phyloP scores from a whole-genome alignment of 2,797 vertebrate species.

The Diceros bicornis region DNA sequence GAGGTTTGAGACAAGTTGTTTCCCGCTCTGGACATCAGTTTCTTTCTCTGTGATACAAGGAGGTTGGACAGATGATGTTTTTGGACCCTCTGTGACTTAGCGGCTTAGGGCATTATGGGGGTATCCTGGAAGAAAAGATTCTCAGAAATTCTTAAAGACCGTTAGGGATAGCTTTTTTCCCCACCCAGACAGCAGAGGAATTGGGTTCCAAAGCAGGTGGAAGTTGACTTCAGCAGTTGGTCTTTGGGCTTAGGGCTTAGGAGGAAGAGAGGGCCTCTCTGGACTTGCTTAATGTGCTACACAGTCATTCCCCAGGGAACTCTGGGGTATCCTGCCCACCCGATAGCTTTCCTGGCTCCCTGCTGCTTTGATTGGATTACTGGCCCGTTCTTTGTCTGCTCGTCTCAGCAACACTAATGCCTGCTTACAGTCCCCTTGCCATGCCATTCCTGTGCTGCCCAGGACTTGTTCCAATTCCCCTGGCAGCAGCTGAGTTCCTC shows the following conservation, averaged over 20 bases:
- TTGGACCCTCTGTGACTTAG: neutral
- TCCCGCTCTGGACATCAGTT: neutral
- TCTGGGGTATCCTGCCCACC: neutral
- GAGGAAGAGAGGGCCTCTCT: neutral
- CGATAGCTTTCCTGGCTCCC: slow-evolving; percentile 35
- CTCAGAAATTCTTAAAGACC: slow-evolving; percentile 17
- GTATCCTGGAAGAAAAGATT: neutral
- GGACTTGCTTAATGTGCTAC: slow-evolving; percentile 9
- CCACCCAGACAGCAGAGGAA: neutral
- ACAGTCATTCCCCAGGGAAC: neutral
- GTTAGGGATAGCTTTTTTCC: neutral
- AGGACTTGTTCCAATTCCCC: neutral
- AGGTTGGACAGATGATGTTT: slow-evolving; percentile 8
- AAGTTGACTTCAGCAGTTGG: neutral
- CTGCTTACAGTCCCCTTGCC: neutral
- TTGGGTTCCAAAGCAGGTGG: slow-evolving; percentile 5
- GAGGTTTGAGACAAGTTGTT: neutral
- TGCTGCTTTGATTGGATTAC: slow-evolving; percentile 23
- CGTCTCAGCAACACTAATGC: neutral
- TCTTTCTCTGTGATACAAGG: neutral
- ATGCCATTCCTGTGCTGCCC: neutral
- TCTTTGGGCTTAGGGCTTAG: neutral
- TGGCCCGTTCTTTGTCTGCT: slow-evolving; percentile 46
- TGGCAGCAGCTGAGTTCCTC: neutral
- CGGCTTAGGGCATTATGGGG: neutral